These are phyloP conservation scores for Linnaemya tessellans DNA, from an alignment of 2,888 invertebrate species.

Conservation along the genomic window DNA sequence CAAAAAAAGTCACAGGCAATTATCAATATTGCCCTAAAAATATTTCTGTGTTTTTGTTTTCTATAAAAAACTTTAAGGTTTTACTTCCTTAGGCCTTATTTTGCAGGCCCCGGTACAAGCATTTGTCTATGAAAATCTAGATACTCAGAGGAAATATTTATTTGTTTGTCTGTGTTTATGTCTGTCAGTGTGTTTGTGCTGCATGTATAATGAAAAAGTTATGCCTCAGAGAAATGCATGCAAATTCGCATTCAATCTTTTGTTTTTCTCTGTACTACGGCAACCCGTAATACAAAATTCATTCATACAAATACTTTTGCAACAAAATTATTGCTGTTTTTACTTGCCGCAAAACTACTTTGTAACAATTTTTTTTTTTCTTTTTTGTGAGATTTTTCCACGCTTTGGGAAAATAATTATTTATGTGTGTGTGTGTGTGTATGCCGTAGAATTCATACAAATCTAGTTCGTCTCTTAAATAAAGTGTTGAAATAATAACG, in stretches of 20 bases:
- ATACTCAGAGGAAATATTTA: neutral
- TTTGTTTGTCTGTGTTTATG: slow-evolving; percentile 26
- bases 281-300: slow-evolving; percentile 43
- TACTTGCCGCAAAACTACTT: slow-evolving; percentile 19
- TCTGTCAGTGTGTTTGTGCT: slow-evolving; percentile 35
- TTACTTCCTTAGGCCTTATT: too few species aligned
- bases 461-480: neutral
- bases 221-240: slow-evolving; percentile 68
- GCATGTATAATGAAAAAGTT: slow-evolving; percentile 64
- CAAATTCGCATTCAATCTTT: slow-evolving; percentile 57
- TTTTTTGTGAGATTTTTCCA: neutral
- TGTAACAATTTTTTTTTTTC: neutral
- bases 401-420: slow-evolving; percentile 21
- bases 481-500: slow-evolving; percentile 10
- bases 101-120: neutral
- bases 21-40: too few species aligned
- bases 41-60: too few species aligned
- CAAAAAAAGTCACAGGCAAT: too few species aligned
- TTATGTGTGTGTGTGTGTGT: neutral
- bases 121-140: slow-evolving; percentile 27
- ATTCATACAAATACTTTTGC: neutral
- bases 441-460: neutral
- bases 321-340: slow-evolving; percentile 31
- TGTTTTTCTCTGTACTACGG: slow-evolving; percentile 41
- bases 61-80: neutral